These are phyloP conservation scores for Oryzias sinensis DNA, from an alignment of 2,797 vertebrate genomes.

Conservation along the genomic window DNA sequence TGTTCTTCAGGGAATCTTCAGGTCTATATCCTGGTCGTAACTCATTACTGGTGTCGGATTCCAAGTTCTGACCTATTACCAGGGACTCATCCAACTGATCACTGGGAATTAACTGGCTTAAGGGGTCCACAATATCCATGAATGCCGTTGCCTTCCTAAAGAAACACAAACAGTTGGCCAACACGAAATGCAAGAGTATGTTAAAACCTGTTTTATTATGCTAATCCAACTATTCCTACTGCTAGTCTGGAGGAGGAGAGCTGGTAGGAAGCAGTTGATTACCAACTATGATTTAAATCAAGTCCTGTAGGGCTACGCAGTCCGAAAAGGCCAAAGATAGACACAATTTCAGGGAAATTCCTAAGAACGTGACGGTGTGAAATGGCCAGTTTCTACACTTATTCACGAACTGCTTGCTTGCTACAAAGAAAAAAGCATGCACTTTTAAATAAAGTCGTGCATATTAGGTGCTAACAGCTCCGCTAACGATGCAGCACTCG, in stretches of 20 bases:
- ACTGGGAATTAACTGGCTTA: constrained; percentile 99
- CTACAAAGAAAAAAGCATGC: too few species aligned
- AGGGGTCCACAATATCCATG: constrained; percentile 99
- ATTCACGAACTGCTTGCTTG: neutral
- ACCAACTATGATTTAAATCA: neutral
- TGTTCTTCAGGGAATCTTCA: constrained; percentile 97
- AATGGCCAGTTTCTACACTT: neutral
- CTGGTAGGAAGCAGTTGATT: too few species aligned
- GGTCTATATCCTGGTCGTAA: constrained; percentile 86
- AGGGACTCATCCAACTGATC: constrained; percentile 98
- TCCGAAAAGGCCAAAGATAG: constrained; percentile 16
- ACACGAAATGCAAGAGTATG: too few species aligned
- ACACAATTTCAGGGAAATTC: neutral
- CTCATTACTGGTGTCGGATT: constrained; percentile 98
- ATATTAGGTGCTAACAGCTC: constrained; percentile 39
- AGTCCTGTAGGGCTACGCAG: constrained; percentile 6
- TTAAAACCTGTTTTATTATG: too few species aligned
- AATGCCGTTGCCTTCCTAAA: constrained; percentile 91
- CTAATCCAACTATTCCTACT: too few species aligned
- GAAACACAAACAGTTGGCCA: constrained; percentile 22
- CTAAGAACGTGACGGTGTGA: too few species aligned
- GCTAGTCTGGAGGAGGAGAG: too few species aligned
- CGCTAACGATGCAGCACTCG: constrained; percentile 2
- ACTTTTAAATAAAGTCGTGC: too few species aligned
- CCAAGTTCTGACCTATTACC: constrained; percentile 92